Conservation (phyloP, 2,888 invertebrate species). For the Leptopilina syphax region DNA sequence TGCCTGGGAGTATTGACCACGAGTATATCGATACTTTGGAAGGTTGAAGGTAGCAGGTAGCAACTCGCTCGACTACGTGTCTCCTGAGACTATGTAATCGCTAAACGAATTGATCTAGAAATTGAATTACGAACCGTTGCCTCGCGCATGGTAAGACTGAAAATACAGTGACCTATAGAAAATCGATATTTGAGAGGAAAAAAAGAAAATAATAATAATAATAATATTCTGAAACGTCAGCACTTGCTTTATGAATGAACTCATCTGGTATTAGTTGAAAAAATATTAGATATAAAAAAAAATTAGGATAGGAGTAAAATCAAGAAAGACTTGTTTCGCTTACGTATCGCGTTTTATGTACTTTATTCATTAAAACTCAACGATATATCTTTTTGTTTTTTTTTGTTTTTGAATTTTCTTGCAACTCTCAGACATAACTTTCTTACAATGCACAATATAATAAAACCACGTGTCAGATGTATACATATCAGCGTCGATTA, state of each 20-base stretch:
- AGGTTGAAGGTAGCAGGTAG: background rate
- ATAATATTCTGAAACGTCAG: background rate
- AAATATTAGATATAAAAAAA: background rate
- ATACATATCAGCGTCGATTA: conserved; percentile 21
- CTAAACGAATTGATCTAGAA: conserved; percentile 32
- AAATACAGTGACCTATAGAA: conserved; percentile 24
- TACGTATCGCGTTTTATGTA: conserved; percentile 36
- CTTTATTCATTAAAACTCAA: conserved; percentile 59
- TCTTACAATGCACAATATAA: conserved; percentile 22
- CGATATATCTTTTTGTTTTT: conserved; percentile 42
- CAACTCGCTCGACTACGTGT: background rate
- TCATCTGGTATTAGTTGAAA: background rate
- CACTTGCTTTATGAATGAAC: conserved; percentile 22
- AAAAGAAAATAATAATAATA: background rate
- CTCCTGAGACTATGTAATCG: conserved; percentile 20
- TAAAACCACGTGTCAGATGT: conserved; percentile 19
- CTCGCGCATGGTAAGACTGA: conserved; percentile 11
- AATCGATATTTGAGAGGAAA: background rate
- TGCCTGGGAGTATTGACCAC: no score
- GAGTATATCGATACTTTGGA: background rate
- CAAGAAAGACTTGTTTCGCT: conserved; percentile 13
- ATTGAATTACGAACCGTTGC: conserved; percentile 32
- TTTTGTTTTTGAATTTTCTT: background rate
- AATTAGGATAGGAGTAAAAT: background rate
- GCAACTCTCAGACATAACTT: conserved; percentile 29